A percentile compares a stretch with the other conserved stretches of the same genome.
Conservation (phyloP, 2,113 vertebrate species). For the Cephalopholis sonnerati region DNA sequence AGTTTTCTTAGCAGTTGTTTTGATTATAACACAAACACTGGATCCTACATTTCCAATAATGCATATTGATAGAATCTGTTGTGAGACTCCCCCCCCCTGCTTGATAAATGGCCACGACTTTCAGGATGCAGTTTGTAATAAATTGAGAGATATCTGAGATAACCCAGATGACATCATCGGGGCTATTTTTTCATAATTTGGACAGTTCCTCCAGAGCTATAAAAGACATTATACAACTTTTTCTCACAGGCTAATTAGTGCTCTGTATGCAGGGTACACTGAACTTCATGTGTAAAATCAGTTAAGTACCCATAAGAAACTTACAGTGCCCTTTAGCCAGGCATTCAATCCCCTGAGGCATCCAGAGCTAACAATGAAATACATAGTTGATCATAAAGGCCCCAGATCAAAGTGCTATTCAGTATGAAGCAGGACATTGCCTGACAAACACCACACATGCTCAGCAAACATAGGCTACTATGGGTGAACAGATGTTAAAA, state of each 20-base stretch:
- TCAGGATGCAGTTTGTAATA: too few species aligned
- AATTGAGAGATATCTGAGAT: too few species aligned
- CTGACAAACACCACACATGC: constrained; percentile 40
- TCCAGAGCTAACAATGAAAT: constrained; percentile 29
- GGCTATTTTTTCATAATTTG: neutral
- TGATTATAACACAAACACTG: too few species aligned
- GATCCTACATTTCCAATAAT: too few species aligned
- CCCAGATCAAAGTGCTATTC: constrained; percentile 51
- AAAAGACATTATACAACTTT: neutral
- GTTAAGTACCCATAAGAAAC: neutral
- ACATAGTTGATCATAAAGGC: constrained; percentile 2
- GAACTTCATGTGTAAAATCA: neutral
- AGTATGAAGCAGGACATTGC: constrained; percentile 29
- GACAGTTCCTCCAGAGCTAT: neutral
- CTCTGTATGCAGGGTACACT: neutral
- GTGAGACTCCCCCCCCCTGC: too few species aligned
- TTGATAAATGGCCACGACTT: too few species aligned
- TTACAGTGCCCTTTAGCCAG: neutral
- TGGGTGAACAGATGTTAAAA: constrained; percentile 63
- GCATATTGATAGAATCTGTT: too few species aligned
- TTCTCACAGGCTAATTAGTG: neutral
- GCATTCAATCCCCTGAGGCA: constrained; percentile 12
- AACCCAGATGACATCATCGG: neutral
- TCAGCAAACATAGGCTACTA: constrained; percentile 46
- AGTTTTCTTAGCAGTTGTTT: too few species aligned